Conservation (phyloP, 2,113 vertebrate species). For the Nothoprocta pentlandii region DNA sequence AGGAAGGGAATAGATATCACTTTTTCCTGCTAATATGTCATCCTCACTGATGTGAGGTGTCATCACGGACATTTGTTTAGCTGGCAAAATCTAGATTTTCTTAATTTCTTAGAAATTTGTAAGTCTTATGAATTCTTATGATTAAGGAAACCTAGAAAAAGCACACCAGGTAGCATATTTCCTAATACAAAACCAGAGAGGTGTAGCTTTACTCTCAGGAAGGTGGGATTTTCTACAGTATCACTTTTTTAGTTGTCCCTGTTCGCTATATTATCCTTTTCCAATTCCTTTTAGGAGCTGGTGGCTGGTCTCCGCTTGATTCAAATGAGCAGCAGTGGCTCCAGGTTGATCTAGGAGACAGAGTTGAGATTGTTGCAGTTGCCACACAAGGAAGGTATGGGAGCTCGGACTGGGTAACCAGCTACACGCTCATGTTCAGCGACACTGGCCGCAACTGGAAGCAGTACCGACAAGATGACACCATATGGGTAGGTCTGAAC, state of each 20-base stretch:
- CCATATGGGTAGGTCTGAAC: conserved; percentile 78
- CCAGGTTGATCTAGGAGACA: conserved; percentile 93
- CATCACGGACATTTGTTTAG: background rate
- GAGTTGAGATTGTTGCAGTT: conserved; percentile 90
- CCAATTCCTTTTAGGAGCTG: conserved; percentile 82
- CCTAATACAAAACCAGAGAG: background rate
- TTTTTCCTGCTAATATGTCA: background rate
- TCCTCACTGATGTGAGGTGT: background rate
- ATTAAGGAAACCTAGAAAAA: background rate
- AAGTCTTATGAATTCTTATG: background rate
- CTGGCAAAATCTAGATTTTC: background rate
- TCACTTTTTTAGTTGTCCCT: background rate
- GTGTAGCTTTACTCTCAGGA: background rate
- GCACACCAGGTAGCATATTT: background rate
- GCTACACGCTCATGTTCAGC: conserved; percentile 91
- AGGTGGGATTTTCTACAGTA: background rate
- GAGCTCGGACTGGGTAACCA: conserved; percentile 95
- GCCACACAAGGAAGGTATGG: conserved; percentile 93
- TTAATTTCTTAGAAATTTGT: background rate
- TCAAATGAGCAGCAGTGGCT: conserved; percentile 91
- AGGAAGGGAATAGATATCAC: fast-evolving
- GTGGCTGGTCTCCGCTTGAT: conserved; percentile 92
- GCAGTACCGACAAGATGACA: conserved; percentile 89
- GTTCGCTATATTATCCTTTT: background rate
- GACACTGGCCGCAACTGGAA: conserved; percentile 94